phyloP scores from a whole-genome alignment of 2,797 vertebrate species.

The Cossypha polioptera region DNA sequence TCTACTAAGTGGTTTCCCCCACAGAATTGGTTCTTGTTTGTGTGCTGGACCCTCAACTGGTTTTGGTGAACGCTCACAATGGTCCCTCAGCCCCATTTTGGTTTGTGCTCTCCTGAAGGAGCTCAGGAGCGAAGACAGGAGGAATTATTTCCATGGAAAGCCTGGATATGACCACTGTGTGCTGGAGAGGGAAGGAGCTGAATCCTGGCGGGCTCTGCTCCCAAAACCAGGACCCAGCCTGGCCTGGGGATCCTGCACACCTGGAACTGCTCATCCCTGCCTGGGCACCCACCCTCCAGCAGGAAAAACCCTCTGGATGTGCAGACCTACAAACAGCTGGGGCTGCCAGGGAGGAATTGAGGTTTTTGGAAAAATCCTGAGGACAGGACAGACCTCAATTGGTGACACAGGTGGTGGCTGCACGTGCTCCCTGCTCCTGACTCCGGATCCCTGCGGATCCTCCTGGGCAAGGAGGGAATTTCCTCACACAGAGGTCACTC shows the following conservation, averaged over 20 bases:
- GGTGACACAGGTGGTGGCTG: neutral
- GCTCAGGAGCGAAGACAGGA: neutral
- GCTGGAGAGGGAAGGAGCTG: neutral
- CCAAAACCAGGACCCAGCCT: neutral
- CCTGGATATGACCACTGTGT: neutral
- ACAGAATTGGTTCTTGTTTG: neutral
- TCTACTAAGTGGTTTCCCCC: neutral
- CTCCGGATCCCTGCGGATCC: neutral
- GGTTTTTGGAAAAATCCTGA: neutral
- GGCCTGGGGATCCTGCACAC: neutral
- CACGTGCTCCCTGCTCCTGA: rapidly evolving
- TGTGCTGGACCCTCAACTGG: neutral
- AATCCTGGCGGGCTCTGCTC: rapidly evolving
- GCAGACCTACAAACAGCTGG: neutral
- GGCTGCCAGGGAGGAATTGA: neutral
- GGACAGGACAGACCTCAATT: neutral
- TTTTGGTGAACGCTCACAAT: neutral
- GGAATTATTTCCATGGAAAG: neutral
- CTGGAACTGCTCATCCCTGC: neutral
- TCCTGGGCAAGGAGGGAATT: neutral
- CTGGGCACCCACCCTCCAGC: rapidly evolving
- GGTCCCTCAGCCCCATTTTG: neutral
- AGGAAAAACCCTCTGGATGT: neutral
- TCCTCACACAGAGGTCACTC: neutral
- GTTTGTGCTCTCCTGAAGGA: neutral